Conservation (phyloP, 2,888 invertebrate species). For the Eulithis prunata region DNA sequence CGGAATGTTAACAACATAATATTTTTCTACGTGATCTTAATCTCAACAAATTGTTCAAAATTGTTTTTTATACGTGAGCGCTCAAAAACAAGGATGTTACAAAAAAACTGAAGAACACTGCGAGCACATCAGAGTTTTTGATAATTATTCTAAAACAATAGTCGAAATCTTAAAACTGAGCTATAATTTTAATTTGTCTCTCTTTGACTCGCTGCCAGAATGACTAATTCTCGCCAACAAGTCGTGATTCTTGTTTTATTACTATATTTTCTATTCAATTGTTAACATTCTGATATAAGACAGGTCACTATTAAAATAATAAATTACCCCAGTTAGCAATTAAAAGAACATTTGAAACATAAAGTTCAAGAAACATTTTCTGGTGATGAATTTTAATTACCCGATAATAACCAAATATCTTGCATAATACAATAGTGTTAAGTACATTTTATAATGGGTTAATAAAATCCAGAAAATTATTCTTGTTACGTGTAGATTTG, state of each 20-base stretch:
- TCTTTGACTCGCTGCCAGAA: slow-evolving; percentile 77
- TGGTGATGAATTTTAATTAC: slow-evolving; percentile 35
- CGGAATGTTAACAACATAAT: slow-evolving; percentile 81
- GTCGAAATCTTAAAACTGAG: slow-evolving; percentile 61
- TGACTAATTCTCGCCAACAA: slow-evolving; percentile 73
- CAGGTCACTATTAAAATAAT: slow-evolving; percentile 58
- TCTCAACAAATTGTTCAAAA: slow-evolving; percentile 77
- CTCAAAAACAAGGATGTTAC: slow-evolving; percentile 61
- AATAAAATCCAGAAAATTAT: slow-evolving; percentile 2
- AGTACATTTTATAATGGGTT: slow-evolving; percentile 7
- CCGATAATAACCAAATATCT: slow-evolving; percentile 17
- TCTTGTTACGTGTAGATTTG: not conserved
- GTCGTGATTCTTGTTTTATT: slow-evolving; percentile 69
- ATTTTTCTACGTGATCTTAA: slow-evolving; percentile 76
- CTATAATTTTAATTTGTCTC: slow-evolving; percentile 72
- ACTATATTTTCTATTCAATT: slow-evolving; percentile 66
- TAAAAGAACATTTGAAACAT: slow-evolving; percentile 26
- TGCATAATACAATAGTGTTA: slow-evolving; percentile 11
- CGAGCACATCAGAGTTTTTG: slow-evolving; percentile 61
- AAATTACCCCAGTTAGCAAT: slow-evolving; percentile 38
- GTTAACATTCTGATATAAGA: slow-evolving; percentile 54
- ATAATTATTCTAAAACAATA: slow-evolving; percentile 71
- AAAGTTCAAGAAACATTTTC: slow-evolving; percentile 32
- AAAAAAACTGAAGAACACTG: slow-evolving; percentile 29
- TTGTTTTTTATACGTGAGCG: slow-evolving; percentile 68